Percentiles rank a stretch among this genome's conserved stretches.
Conservation (phyloP, 2,113 vertebrate genomes). For the Callocephalon fimbriatum region DNA sequence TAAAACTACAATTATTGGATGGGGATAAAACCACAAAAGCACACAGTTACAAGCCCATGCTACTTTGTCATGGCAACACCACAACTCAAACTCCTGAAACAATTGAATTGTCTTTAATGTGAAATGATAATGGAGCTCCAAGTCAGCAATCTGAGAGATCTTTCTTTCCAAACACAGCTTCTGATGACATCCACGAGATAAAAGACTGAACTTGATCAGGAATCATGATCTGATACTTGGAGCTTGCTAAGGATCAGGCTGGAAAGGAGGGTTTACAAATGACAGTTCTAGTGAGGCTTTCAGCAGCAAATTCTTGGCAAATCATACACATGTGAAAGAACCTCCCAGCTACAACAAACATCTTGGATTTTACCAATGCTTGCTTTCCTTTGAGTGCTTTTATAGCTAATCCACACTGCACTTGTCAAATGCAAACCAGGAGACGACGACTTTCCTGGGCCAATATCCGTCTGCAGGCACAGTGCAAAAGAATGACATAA, state of each 20-base stretch:
- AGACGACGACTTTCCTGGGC: background rate
- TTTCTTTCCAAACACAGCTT: background rate
- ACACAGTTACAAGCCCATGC: background rate
- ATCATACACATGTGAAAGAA: background rate
- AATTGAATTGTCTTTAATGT: constrained; percentile 35
- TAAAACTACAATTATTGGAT: constrained; percentile 65
- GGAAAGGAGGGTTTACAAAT: background rate
- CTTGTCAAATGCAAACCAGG: background rate
- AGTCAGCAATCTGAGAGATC: background rate
- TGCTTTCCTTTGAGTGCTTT: background rate
- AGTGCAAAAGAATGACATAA: background rate
- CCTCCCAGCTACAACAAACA: background rate
- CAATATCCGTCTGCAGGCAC: background rate
- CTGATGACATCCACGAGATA: background rate
- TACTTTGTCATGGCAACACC: constrained; percentile 44
- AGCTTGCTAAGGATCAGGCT: background rate
- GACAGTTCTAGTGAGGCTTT: background rate
- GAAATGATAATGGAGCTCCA: constrained; percentile 10
- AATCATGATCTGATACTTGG: background rate
- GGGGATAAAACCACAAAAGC: constrained; percentile 44
- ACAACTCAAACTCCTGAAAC: constrained; percentile 33
- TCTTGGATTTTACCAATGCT: background rate
- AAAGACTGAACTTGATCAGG: background rate
- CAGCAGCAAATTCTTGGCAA: background rate
- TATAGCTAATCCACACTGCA: background rate